Evolutionary conservation across 2,797 vertebrate genomes (phyloP).

Genomic region (Eulemur mongoz): DNA sequence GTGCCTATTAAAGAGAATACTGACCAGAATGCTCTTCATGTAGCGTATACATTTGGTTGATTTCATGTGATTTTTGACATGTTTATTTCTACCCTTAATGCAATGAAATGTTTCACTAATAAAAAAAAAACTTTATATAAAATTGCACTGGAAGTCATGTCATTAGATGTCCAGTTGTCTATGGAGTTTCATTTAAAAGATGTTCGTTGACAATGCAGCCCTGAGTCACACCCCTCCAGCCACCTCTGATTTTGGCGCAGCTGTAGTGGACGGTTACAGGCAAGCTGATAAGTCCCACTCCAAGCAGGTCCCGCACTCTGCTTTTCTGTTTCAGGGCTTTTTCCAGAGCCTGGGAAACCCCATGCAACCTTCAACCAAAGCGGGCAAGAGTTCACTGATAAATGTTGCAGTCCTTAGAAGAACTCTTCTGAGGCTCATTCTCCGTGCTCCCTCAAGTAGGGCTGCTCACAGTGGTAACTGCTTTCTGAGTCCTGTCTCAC

Average conservation of each 20-base stretch:
- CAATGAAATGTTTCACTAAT: conserved; percentile 75
- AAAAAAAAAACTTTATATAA: conserved; percentile 65
- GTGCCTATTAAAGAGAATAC: conserved; percentile 34
- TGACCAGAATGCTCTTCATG: conserved; percentile 46
- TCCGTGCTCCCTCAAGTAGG: background rate
- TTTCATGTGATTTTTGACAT: conserved; percentile 53
- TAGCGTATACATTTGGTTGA: conserved; percentile 26
- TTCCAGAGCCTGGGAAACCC: background rate
- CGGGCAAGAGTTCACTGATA: background rate
- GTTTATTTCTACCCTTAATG: conserved; percentile 63
- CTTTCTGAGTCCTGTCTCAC: background rate
- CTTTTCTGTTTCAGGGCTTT: background rate
- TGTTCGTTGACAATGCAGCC: background rate
- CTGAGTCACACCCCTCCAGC: background rate
- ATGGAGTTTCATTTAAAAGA: conserved; percentile 9
- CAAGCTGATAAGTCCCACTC: background rate
- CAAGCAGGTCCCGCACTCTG: background rate
- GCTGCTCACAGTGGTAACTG: background rate
- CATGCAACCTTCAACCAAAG: background rate
- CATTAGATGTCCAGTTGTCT: background rate
- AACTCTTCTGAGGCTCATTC: background rate
- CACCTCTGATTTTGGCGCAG: background rate
- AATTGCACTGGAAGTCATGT: conserved; percentile 25
- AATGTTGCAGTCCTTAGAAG: background rate
- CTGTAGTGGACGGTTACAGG: background rate